Evolutionary conservation across 2,113 vertebrate genomes (phyloP), one percentile per base, ranked within the genome.

Genomic region (Gymnocephalus cernua): DNA sequence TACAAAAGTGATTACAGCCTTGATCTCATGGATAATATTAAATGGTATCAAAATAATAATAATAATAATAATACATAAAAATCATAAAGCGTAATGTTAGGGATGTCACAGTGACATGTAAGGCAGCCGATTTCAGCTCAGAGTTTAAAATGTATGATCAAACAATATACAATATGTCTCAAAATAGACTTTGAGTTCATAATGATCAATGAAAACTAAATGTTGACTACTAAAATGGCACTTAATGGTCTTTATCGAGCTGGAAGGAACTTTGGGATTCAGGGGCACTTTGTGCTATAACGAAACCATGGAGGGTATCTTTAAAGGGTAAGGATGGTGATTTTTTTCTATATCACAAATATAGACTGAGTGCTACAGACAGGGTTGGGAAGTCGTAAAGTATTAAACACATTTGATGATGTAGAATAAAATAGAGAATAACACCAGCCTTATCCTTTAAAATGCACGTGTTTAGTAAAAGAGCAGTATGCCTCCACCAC

Each of bases 41-140:
- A 76, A 62, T 79, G 62, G 50, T 32, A 67, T 41, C 6, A 56
- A 74, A 69, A 70, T 2, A 38, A 61, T 11, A 57, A 56, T 1
- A 15, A 32, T 10, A 69, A 70, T 2, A 38, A 61, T 11, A 57
- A 56, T 1, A 15, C n/a, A 32, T 10, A 38, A 45, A 61, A 66
- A 50, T 32, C 10, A 10, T 4, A n/a, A 35, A 44, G 27, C 10
- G 19, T 23, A 51, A 77, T 50, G 62, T 38, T 11, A 14, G 63
- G 18, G 35, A 65, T 69, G 51, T 83, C 83, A 80, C 58, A 78
- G 80, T 66, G 58, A 80, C 45, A 56, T 66, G 67, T 70, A 78
- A 84, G 82, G 77, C 77, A 77, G 45, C 63, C 25, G 18, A 68
- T 38, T 25, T 56, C 32, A 54, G 50, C 44, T 79, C 58, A 51